Evolutionary conservation across 2,888 invertebrate species (phyloP), one percentile per base, ranked within the genome.

Genomic region (Hydraecia micacea): DNA sequence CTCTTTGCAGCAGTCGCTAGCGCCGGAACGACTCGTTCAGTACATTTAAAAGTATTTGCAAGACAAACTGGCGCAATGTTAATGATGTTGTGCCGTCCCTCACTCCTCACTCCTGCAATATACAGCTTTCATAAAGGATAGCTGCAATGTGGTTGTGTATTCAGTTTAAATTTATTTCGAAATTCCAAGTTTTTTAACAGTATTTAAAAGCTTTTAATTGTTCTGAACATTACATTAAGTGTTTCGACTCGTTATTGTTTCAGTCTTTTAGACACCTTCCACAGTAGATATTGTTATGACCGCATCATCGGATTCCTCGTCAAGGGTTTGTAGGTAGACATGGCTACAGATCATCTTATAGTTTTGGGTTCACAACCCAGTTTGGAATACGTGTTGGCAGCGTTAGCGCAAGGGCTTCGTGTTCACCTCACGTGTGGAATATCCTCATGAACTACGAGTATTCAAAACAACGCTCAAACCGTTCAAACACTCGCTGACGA

Each of bases 31-130:
- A 55, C 67, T 67, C 67, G 81, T 28, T 73, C 62, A 25, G 7
- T 84, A 77, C 63, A 73, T 62, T 67, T 71, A 75, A 68, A 85
- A 85, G 67, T 85, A 72, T 85, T 85, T 82, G 60, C 86, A 46
- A 81, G 76, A 72, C 82, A 72, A 83, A 86, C 49, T 49, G 60
- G 15, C 60, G 71, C 86, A 66, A 85, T 52, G 86, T 85, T 81
- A 85, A 69, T 85, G 83, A 81, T 46, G 70, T 60, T 58, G n/a
- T 73, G 28, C 58, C 32, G 21, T 42, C 36, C 18, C n/a, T 80
- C 72, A 58, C 21, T 60, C 18, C n/a, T 80, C 72, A 58, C 21
- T 60, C 60, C 28, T 49, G 13, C 21, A 36, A 9, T 75, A 39
- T 74, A 32, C 9, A 18, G 18, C n/a, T 21, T 74, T 25, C 46